Percentiles rank a stretch among this genome's conserved stretches.
Evolutionary conservation across 1,140 invertebrate genomes (phyloP).

Genomic region (Lineus longissimus): DNA sequence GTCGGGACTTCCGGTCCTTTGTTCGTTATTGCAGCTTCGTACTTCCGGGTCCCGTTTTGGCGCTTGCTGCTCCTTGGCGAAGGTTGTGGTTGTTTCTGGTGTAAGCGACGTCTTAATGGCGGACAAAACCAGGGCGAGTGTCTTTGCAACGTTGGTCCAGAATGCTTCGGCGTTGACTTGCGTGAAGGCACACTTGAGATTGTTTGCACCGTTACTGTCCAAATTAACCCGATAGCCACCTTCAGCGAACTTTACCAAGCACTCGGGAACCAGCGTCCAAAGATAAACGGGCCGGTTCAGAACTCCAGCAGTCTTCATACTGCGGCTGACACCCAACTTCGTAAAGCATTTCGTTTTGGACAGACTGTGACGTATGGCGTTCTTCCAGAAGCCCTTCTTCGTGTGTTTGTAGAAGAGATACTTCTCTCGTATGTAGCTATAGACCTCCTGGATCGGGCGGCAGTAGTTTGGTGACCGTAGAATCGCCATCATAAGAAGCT

Average conservation of each 20-base stretch:
- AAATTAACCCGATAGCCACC: conserved; percentile 26
- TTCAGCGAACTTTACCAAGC: conserved; percentile 26
- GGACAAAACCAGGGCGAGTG: conserved; percentile 19
- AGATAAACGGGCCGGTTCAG: conserved; percentile 19
- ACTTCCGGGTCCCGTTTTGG: no score
- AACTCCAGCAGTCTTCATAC: neutral
- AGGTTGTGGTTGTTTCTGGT: no score
- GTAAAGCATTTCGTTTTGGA: conserved; percentile 40
- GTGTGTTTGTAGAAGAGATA: conserved; percentile 32
- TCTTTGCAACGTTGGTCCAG: conserved; percentile 23
- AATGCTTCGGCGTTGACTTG: conserved; percentile 25
- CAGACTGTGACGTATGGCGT: conserved; percentile 37
- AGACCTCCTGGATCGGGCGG: conserved; percentile 35
- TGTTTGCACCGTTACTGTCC: conserved; percentile 24
- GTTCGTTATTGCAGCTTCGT: no score
- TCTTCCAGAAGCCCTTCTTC: conserved; percentile 33
- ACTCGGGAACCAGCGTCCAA: conserved; percentile 24
- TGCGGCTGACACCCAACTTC: conserved; percentile 19
- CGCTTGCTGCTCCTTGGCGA: no score
- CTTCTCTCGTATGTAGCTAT: conserved; percentile 32
- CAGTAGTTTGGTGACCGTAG: conserved; percentile 33
- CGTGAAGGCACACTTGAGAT: conserved; percentile 22
- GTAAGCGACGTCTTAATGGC: conserved; percentile 7
- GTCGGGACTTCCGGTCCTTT: no score
- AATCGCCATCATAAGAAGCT: conserved; percentile 35